Base-by-base conservation (phyloP, 2,113 vertebrate genomes). In the Canis aureus region DNA sequence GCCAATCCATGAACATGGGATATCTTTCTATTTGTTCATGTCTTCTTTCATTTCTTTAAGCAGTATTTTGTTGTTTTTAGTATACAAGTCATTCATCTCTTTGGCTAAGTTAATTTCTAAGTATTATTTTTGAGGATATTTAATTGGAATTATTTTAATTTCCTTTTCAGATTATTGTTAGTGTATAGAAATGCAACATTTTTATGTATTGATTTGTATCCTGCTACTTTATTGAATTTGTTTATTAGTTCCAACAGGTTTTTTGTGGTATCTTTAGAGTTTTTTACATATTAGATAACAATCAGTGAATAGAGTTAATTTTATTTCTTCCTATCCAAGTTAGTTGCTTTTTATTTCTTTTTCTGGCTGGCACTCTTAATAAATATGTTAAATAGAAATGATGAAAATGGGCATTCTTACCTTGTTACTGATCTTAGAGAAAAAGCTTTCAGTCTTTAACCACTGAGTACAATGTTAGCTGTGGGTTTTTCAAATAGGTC, bases 61-160 rank as follows among this genome's bases (percentile, higher is more conserved):
- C 11, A 66, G 5, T 49, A 32, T 91, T 85, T 79, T 71, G 10
- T 67, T 32, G 49, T 81, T 95, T 81, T 73, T 49, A 49, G 2
- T 87, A 32, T 80, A 43, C 15, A 91, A 35, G 55, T 73, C 8
- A 64, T 95, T 81, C 15, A 73, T n/a, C 19, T 73, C 49, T 25
- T 93, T 91, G 55, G 73, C 53, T 62, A 83, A 43, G 81, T 43
- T 92, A 60, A 55, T 88, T 92, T 59, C 35, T 92, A 74, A 76
- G 29, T 83, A 49, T 88, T 88, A 11, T 87, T 74, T 88, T 73
- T 55, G 15, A 62, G 69, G 43, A 11, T 73, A 20, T 25, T 25
- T 17, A 16, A 76, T 27, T 76, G 73, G 43, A 76, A 27, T 51
- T 76, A 25, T 76, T 76, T 76, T 53, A 53, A 35, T 91, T 80